These are phyloP conservation scores for Tauraco erythrolophus DNA, from an alignment of 2,113 vertebrate genomes.

Conservation along the genomic window DNA sequence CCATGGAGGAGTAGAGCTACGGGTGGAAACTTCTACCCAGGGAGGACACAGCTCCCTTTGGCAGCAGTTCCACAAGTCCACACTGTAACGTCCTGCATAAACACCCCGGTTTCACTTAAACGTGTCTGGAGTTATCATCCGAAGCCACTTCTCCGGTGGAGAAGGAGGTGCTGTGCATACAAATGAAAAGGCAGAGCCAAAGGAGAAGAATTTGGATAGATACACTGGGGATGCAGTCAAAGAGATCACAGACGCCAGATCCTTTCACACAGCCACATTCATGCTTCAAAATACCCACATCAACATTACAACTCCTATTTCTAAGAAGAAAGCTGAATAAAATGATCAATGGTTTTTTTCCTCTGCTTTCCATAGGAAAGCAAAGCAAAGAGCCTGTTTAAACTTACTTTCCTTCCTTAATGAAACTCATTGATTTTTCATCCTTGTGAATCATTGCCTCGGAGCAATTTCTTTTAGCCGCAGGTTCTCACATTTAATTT, in stretches of 20 bases:
- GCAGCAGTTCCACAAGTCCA: background rate
- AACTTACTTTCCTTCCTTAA: slow-evolving; percentile 80
- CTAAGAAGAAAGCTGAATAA: slow-evolving; percentile 32
- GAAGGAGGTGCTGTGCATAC: background rate
- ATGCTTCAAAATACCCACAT: background rate
- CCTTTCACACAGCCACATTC: background rate
- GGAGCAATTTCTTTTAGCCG: slow-evolving; percentile 77
- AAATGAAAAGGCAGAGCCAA: background rate
- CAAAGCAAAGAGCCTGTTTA: slow-evolving; percentile 54
- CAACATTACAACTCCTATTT: background rate
- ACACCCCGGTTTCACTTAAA: background rate
- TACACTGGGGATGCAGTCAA: background rate
- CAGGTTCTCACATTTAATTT: slow-evolving; percentile 87
- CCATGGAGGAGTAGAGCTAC: accelerated
- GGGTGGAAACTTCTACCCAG: background rate
- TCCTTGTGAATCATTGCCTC: slow-evolving; percentile 84
- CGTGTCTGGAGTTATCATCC: background rate
- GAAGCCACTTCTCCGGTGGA: background rate
- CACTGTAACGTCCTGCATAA: accelerated
- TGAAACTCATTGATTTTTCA: slow-evolving; percentile 90
- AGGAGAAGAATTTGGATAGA: background rate
- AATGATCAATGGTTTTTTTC: slow-evolving; percentile 36
- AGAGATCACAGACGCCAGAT: background rate
- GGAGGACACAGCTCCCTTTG: background rate
- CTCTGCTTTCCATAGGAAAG: slow-evolving; percentile 47